Base-by-base conservation (phyloP, 92 coral and sea anemone species). In the Siderastrea radians region DNA sequence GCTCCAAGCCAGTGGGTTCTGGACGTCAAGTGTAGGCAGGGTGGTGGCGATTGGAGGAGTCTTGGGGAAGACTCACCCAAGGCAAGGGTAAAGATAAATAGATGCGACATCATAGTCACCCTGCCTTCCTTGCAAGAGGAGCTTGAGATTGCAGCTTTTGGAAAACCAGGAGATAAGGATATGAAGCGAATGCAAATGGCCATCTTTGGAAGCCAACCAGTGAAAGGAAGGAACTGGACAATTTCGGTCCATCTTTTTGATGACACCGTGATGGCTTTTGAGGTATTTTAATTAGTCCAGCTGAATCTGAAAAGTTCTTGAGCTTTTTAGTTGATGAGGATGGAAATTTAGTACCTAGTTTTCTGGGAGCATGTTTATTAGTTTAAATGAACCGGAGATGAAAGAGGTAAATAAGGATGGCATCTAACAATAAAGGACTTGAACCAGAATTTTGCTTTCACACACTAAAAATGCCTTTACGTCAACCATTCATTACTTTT, bases 221-320 rank as follows among this genome's bases (percentile, higher is more conserved):
- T 51, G 16, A 44, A 10, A 46, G 77, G 77, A 15, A 72, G 58
- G 38, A 10, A 47, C 52, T 47, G 52, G 58, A 6, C 12, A 4
- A 51, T 72, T 47, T 47, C 5, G 43, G 77, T 72, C 19, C 17
- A 72, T 51, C 12, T 72, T 6, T 51, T 6, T 14, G 77, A 72
- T 72, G 77, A 72, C 77, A 72, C 77, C 5, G 58, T 5, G n/a
- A 47, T 51, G 52, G 52, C 77, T 12, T 72, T 72, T 72, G 53
- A 72, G 77, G 77, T 72, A 47, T n/a, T n/a, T 66, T 66, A 5
- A 3, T 66, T 43, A 5, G 38, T 3, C 71, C 4, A 66, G 55
- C 55, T 7, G 4, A 52, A 52, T 52, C 55, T 52, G 55, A 52
- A n/a, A n/a, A n/a, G n/a, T n/a, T n/a, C n/a, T n/a, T n/a, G n/a